Conservation (phyloP, 2,888 invertebrate genomes). For the Pollenia labialis region DNA sequence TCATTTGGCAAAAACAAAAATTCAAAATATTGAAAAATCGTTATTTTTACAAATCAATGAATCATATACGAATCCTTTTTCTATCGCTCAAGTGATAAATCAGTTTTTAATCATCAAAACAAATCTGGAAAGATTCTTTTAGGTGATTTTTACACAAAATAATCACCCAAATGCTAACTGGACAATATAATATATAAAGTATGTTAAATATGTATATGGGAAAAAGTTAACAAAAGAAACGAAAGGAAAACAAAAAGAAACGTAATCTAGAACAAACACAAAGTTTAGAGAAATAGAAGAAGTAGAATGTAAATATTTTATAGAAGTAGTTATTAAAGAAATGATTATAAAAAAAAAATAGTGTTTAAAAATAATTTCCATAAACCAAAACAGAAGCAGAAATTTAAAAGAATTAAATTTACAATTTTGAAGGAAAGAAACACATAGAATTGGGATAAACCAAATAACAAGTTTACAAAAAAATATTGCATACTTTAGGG, state of each 20-base stretch:
- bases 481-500: constrained; percentile 5
- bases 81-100: no score
- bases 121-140: no score
- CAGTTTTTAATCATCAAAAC: no score
- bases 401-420: neutral
- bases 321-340: constrained; percentile 15
- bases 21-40: no score
- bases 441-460: neutral
- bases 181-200: constrained; percentile 10
- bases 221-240: constrained; percentile 7
- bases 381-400: neutral
- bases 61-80: no score
- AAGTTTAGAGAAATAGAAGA: neutral
- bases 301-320: constrained; percentile 16
- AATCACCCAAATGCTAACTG: no score
- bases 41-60: no score
- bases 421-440: neutral
- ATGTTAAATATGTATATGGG: neutral
- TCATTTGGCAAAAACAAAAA: no score
- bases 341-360: constrained; percentile 8
- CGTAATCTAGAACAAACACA: constrained; percentile 5
- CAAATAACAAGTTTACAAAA: neutral
- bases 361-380: constrained; percentile 29
- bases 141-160: no score
- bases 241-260: constrained; percentile 21